Base-by-base conservation (phyloP, 2,113 vertebrate genomes). In the Halichoerus grypus region DNA sequence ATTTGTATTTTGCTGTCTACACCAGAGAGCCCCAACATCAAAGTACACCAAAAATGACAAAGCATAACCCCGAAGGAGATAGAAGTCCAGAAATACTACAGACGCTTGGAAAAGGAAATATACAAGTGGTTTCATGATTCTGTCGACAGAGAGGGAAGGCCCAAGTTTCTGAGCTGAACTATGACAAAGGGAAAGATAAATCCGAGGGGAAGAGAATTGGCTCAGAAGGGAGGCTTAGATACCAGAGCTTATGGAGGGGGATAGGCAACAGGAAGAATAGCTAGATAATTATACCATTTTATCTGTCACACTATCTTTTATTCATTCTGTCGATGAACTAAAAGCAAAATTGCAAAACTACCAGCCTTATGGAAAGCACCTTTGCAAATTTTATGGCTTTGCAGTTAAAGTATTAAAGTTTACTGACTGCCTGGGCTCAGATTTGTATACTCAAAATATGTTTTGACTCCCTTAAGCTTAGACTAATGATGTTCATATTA, bases 221-320 rank as follows among this genome's bases (percentile, higher is more conserved):
- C 31, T 71, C 21, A 28, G 19, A 53, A 61, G n/a, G 74, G n/a
- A 46, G 1, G 0, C 53, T 1, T 81, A 22, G 16, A 8, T 22
- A 13, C 12, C 22, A 72, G 51, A 14, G 1, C 21, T n/a, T 31
- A 3, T 0, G 8, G 16, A 10, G 7, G 7, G 4, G 13, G 5
- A n/a, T 2, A 42, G 49, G 61, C 24, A 51, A 49, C 15, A 51
- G 46, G 6, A 84, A 61, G 31, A 18, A 18, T 2, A n/a, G 39
- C 21, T 55, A 39, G 33, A 14, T 33, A 57, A 49, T 19, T 4
- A 28, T 0, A 19, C 33, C 18, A 9, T 42, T 79, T 87, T 85
- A 28, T 24, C 53, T 77, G 21, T 46, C 76, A 59, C 26, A 26
- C 13, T 28, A n/a, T 36, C 65, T 1, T 24, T 22, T 87, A 14